phyloP scores from a whole-genome alignment of 2,888 invertebrate genomes.

The Minunthozetes semirufus region DNA sequence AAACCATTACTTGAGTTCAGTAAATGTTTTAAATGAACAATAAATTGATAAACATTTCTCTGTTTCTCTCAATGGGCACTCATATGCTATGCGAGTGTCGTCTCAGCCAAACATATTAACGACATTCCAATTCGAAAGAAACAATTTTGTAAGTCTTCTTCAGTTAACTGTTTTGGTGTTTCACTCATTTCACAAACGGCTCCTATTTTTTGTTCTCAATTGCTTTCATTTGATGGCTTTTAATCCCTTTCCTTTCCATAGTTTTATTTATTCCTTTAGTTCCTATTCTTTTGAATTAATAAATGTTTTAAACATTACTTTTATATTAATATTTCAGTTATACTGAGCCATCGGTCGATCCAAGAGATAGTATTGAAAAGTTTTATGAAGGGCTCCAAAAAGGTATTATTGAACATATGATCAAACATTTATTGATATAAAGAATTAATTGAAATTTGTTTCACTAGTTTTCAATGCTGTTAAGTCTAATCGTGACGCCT shows the following conservation, averaged over 20 bases:
- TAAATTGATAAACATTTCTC: conserved; percentile 11
- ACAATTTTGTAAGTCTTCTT: conserved; percentile 19
- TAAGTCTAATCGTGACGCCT: conserved; percentile 80
- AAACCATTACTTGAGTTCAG: background rate
- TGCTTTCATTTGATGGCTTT: background rate
- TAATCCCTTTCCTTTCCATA: background rate
- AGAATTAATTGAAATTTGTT: background rate
- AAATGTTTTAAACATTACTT: background rate
- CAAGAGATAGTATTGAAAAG: background rate
- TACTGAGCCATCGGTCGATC: background rate
- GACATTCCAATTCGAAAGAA: conserved; percentile 14
- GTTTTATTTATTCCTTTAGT: background rate
- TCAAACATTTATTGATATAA: too few species aligned
- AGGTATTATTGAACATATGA: background rate
- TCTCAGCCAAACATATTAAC: conserved; percentile 22
- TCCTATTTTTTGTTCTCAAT: background rate
- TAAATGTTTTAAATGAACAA: background rate
- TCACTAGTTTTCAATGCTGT: conserved; percentile 71
- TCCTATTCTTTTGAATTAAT: background rate
- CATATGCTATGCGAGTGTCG: conserved; percentile 11
- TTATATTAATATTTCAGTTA: background rate
- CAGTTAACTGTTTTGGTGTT: conserved; percentile 17
- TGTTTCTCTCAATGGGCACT: conserved; percentile 19
- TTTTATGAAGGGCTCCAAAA: background rate
- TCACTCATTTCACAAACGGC: background rate